phyloP scores from a whole-genome alignment of 2,888 invertebrate species.

The Seira ritae region DNA sequence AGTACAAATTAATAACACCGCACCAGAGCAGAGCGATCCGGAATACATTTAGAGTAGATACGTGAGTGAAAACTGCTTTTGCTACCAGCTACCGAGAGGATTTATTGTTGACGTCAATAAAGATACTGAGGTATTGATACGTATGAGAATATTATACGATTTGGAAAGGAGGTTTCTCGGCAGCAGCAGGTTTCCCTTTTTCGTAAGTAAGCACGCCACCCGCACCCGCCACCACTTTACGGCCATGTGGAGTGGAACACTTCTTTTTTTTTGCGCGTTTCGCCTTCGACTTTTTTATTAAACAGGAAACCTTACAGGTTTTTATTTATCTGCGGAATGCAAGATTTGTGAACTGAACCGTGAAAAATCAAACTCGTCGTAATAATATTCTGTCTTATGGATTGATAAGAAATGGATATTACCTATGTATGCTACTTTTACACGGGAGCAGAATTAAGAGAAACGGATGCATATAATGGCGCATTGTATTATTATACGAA shows the following conservation, averaged over 20 bases:
- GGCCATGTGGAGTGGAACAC: conserved; percentile 38
- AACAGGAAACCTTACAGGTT: conserved; percentile 60
- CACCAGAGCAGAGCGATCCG: not conserved
- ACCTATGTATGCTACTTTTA: too few relatives aligned
- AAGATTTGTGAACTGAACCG: conserved; percentile 60
- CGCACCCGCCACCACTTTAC: not conserved
- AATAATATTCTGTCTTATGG: conserved; percentile 5
- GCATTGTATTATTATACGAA: conserved; percentile 5
- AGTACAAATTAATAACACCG: not conserved
- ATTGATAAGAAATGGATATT: conserved; percentile 1
- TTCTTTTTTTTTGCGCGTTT: conserved; percentile 15
- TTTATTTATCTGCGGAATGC: conserved; percentile 49
- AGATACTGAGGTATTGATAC: not conserved
- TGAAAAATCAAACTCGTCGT: conserved; percentile 39
- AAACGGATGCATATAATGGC: not conserved
- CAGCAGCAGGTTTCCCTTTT: not conserved
- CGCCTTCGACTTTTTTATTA: conserved; percentile 10
- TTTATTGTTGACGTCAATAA: conserved; percentile 11
- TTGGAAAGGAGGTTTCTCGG: not conserved
- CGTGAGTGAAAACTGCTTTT: not conserved
- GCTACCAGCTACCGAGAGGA: not conserved
- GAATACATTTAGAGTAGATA: not conserved
- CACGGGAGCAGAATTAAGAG: not conserved
- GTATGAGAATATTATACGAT: not conserved
- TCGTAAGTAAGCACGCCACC: not conserved